Evolutionary conservation across 2,888 invertebrate species (phyloP), one percentile per base, ranked within the genome.

Genomic region (Brenthis hecate): DNA sequence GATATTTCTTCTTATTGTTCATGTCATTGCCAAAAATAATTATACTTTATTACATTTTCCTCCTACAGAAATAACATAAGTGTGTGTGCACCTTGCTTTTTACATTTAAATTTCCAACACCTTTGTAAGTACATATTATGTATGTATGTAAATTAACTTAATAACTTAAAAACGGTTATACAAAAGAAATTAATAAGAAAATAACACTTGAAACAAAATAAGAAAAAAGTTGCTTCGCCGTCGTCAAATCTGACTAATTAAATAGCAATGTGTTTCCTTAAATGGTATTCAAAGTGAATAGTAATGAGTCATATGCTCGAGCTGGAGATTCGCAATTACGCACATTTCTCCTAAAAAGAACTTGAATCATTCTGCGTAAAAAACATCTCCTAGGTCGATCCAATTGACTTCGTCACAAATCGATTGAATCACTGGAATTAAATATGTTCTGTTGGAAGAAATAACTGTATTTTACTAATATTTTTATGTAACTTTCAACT

Each of bases 331-430:
- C 58, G 23, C 66, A 65, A 54, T 72, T 70, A 71, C 75, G 73
- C 75, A 73, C 68, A 72, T 72, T 72, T 68, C 73, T 67, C 72
- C 69, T 61, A 60, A 71, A 69, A 43, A 50, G 63, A 63, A 16
- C 56, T 70, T 60, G 56, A 72, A 65, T 72, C 72, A 60, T 54
- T 36, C 16, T 23, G 48, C 36, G 36, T 58, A 70, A 61, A 63
- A 58, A 51, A 65, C 43, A 23, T 19, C 13, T 55, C 19, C 14
- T 60, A 56, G 53, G 53, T 14, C 60, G 60, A 69, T 64, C 56
- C 65, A 63, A 63, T 65, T 36, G 64, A 51, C 55, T 57, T 57
- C 32, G 53, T 66, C 64, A 69, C 56, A 23, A 57, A 65, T 63
- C 60, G 51, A 66, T 65, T 71, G 65, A 68, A 47, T 68, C 65